Evolutionary conservation across 2,113 vertebrate species (phyloP).

Genomic region (Benitochromis conjunctus): DNA sequence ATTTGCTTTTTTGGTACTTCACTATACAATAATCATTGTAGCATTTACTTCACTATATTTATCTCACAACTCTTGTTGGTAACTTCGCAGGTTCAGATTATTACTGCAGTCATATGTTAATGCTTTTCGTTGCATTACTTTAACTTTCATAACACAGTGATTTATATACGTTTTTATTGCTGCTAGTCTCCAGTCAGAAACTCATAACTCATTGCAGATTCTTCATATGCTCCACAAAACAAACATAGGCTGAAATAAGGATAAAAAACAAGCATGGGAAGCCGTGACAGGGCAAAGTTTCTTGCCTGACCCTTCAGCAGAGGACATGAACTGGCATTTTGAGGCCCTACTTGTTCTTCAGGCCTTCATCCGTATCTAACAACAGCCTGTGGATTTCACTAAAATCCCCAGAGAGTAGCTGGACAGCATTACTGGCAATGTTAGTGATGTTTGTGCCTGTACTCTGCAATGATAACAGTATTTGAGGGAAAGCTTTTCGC

Average conservation of each 20-base stretch:
- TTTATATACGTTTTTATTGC: background rate
- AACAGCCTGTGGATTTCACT: background rate
- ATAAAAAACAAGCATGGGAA: constrained; percentile 34
- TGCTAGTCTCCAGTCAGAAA: background rate
- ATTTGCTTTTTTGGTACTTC: background rate
- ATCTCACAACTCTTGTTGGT: background rate
- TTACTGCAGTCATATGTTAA: background rate
- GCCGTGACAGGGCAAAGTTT: constrained; percentile 43
- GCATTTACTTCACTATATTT: background rate
- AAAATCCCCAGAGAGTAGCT: background rate
- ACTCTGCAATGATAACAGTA: constrained; percentile 50
- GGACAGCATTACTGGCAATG: constrained; percentile 36
- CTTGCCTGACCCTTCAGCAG: background rate
- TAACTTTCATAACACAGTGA: background rate
- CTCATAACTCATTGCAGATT: background rate
- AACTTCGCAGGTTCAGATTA: background rate
- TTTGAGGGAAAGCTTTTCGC: constrained; percentile 48
- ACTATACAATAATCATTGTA: background rate
- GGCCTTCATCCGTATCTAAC: constrained; percentile 9
- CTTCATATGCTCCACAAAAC: background rate
- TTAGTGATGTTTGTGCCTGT: constrained; percentile 41
- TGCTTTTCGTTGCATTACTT: background rate
- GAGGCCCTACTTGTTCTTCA: background rate
- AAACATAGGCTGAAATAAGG: background rate
- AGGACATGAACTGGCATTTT: background rate